Percentiles rank a stretch among this genome's conserved stretches.
Evolutionary conservation across 2,113 vertebrate genomes (phyloP).

Genomic region (Chamaea fasciata): DNA sequence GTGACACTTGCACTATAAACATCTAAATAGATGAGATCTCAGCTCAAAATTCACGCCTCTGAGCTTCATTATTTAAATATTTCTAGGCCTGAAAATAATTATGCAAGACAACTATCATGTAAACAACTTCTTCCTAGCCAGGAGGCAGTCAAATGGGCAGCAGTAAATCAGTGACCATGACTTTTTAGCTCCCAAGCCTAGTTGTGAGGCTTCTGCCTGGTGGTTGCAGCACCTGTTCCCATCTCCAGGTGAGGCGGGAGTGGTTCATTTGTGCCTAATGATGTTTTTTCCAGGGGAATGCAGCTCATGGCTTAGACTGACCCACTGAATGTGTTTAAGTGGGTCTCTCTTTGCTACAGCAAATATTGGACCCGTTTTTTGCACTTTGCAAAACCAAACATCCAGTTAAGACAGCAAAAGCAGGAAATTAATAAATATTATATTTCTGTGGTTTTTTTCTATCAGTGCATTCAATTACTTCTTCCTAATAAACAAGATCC

Average conservation of each 20-base stretch:
- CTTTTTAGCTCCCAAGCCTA: neutral
- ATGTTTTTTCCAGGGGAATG: constrained; percentile 10
- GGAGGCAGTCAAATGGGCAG: neutral
- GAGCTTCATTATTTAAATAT: constrained; percentile 27
- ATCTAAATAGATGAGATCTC: neutral
- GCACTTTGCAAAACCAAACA: constrained; percentile 14
- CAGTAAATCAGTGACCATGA: neutral
- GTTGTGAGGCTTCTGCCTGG: neutral
- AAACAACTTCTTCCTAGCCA: neutral
- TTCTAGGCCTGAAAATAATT: constrained; percentile 4
- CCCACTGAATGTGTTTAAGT: constrained; percentile 30
- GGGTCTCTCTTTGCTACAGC: neutral
- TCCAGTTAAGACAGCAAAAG: constrained; percentile 16
- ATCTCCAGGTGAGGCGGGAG: neutral
- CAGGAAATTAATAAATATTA: constrained; percentile 18
- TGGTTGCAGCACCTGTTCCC: neutral
- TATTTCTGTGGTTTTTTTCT: neutral
- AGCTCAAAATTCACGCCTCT: neutral
- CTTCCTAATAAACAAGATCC: constrained; percentile 19
- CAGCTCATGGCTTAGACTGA: constrained; percentile 1
- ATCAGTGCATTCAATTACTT: neutral
- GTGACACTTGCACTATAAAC: neutral
- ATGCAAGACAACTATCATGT: neutral
- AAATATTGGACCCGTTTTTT: neutral
- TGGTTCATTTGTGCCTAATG: neutral